Percentiles rank a stretch among this genome's conserved stretches.
Conservation (phyloP, 2,888 invertebrate genomes). For the Pomacea canaliculata region DNA sequence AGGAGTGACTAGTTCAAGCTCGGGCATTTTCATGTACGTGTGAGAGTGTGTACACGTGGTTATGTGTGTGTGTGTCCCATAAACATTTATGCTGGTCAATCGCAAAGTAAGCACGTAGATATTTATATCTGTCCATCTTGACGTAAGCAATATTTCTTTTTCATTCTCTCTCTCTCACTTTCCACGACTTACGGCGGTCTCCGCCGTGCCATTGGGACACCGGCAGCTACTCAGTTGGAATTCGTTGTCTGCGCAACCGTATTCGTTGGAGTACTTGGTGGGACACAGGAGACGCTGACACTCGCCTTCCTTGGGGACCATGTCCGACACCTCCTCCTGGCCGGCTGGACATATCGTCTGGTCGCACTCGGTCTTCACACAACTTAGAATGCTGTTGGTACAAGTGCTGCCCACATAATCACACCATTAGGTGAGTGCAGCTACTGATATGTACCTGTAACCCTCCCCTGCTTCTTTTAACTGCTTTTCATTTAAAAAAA, state of each 20-base stretch:
- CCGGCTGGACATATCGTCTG: slow-evolving; percentile 10
- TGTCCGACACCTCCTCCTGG: slow-evolving; percentile 6
- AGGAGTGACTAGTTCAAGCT: too few relatives aligned
- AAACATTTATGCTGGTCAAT: too few relatives aligned
- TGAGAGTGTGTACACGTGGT: too few relatives aligned
- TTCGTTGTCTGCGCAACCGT: background rate
- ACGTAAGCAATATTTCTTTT: background rate
- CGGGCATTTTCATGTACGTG: too few relatives aligned
- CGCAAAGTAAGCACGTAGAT: too few relatives aligned
- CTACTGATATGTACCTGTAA: too few relatives aligned
- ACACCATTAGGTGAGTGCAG: too few relatives aligned
- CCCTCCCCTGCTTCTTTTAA: too few relatives aligned
- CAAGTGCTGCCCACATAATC: background rate
- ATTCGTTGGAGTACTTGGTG: background rate
- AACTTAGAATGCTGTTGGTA: background rate
- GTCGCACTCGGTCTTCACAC: slow-evolving; percentile 8
- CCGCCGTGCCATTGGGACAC: slow-evolving; percentile 10
- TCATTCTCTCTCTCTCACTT: too few relatives aligned
- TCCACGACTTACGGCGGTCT: slow-evolving; percentile 2
- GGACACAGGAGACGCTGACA: slow-evolving; percentile 19
- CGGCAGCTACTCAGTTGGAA: background rate
- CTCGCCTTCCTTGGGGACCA: background rate
- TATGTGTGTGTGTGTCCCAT: too few relatives aligned
- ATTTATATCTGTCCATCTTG: too few relatives aligned
- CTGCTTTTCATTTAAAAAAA: too few relatives aligned